phyloP scores from a whole-genome alignment of 2,113 vertebrate genomes.

The Trogon melanurus region DNA sequence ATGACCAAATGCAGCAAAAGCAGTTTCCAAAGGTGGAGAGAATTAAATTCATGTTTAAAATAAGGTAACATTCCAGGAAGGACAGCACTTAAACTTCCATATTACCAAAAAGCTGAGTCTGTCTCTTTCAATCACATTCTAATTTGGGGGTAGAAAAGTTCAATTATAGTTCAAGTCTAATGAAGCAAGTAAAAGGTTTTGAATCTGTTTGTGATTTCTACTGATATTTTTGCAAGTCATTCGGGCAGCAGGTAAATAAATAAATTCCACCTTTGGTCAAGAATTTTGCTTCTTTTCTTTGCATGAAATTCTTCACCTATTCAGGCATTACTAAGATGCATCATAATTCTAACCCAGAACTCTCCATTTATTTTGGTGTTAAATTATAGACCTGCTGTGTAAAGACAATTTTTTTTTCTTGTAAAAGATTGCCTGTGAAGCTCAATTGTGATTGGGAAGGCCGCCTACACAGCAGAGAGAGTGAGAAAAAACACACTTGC shows the following conservation, averaged over 20 bases:
- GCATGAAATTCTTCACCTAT: not conserved
- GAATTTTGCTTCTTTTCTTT: not conserved
- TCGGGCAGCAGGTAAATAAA: not conserved
- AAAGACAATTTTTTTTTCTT: slow-evolving; percentile 36
- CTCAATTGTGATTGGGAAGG: slow-evolving; percentile 69
- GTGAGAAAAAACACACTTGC: slow-evolving; percentile 60
- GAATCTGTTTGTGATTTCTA: not conserved
- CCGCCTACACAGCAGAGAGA: slow-evolving; percentile 69
- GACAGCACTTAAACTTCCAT: not conserved
- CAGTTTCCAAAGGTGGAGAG: not conserved
- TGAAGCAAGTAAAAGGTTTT: not conserved
- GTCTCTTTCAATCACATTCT: not conserved
- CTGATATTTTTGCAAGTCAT: not conserved
- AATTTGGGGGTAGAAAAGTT: not conserved
- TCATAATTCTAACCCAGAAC: slow-evolving; percentile 55
- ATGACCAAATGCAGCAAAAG: not conserved
- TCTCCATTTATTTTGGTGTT: slow-evolving; percentile 41
- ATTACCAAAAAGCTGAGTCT: not conserved
- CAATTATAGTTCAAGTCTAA: not conserved
- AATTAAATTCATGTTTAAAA: not conserved
- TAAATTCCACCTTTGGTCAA: not conserved
- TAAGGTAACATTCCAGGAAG: not conserved
- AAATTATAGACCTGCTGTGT: slow-evolving; percentile 68
- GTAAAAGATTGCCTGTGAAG: slow-evolving; percentile 66
- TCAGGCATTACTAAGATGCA: not conserved